These are phyloP conservation scores for Bursaphelenchus mucronatus DNA, from an alignment of 1,140 invertebrate species.

Conservation along the genomic window DNA sequence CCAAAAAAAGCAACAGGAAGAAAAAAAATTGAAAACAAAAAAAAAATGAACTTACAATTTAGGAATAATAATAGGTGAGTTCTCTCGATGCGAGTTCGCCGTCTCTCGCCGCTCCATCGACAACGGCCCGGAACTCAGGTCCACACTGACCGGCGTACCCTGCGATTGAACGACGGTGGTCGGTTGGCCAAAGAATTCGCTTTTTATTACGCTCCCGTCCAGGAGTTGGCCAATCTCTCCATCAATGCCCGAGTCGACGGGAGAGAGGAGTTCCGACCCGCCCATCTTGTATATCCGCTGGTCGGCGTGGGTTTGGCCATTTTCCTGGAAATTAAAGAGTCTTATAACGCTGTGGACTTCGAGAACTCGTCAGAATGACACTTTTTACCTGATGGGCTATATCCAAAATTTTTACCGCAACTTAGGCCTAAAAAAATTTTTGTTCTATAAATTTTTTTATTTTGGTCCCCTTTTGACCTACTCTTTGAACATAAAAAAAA, in stretches of 20 bases:
- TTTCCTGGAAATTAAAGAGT: no score
- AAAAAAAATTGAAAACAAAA: slow-evolving; percentile 13
- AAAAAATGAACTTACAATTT: slow-evolving; percentile 78
- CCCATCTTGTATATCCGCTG: slow-evolving; percentile 15
- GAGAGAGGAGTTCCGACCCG: slow-evolving; percentile 49
- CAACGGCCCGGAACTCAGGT: slow-evolving; percentile 23
- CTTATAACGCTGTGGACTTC: no score
- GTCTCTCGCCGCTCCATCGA: slow-evolving; percentile 58
- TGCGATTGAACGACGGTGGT: slow-evolving; percentile 67
- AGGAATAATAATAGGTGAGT: slow-evolving; percentile 74
- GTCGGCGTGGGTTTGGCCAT: neutral
- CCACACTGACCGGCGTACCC: slow-evolving; percentile 23
- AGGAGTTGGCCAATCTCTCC: slow-evolving; percentile 49
- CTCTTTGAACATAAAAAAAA: no score
- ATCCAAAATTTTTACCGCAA: no score
- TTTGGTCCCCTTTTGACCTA: no score
- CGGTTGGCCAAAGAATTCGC: slow-evolving; percentile 39
- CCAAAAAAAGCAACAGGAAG: neutral
- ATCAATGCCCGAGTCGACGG: slow-evolving; percentile 57
- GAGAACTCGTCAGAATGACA: no score
- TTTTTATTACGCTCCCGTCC: slow-evolving; percentile 21
- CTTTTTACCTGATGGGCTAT: no score
- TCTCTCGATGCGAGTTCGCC: slow-evolving; percentile 61
- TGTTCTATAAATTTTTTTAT: no score
- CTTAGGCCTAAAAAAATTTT: no score